phyloP scores from a whole-genome alignment of 1,140 invertebrate species.

The Nautilus pompilius region DNA sequence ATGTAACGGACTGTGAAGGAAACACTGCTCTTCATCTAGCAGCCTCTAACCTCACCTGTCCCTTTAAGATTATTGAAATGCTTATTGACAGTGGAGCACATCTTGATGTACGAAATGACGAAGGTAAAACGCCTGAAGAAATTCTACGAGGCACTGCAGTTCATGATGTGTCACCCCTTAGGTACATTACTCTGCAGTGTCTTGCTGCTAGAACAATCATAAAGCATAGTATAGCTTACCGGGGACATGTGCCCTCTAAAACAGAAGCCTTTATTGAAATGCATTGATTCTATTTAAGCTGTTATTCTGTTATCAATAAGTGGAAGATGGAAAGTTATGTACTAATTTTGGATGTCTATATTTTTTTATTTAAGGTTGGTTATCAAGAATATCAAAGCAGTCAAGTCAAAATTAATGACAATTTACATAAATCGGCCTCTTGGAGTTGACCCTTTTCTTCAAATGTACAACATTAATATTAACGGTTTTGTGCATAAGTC shows the following conservation, averaged over 20 bases:
- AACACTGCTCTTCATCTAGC: slow-evolving; percentile 82
- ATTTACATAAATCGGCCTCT: no score
- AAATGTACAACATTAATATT: no score
- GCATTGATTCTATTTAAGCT: slow-evolving; percentile 60
- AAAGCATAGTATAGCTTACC: slow-evolving; percentile 67
- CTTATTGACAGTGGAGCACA: slow-evolving; percentile 79
- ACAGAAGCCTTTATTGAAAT: slow-evolving; percentile 78
- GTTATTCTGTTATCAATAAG: no score
- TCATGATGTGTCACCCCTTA: slow-evolving; percentile 68
- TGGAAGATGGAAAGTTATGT: no score
- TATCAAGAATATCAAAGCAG: no score
- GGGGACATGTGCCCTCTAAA: slow-evolving; percentile 68
- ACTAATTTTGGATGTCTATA: no score
- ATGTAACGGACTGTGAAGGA: slow-evolving; percentile 65
- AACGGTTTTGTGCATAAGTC: no score
- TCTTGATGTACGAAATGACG: slow-evolving; percentile 78
- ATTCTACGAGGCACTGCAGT: slow-evolving; percentile 66
- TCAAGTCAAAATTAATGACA: no score
- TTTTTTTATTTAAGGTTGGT: no score
- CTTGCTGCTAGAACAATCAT: slow-evolving; percentile 75
- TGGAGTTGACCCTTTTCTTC: no score
- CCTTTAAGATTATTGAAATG: slow-evolving; percentile 63
- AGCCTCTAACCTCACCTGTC: slow-evolving; percentile 67
- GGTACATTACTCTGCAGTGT: slow-evolving; percentile 73
- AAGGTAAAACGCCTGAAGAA: slow-evolving; percentile 69